phyloP scores from a whole-genome alignment of 2,888 invertebrate genomes.

The Gibbula magus region DNA sequence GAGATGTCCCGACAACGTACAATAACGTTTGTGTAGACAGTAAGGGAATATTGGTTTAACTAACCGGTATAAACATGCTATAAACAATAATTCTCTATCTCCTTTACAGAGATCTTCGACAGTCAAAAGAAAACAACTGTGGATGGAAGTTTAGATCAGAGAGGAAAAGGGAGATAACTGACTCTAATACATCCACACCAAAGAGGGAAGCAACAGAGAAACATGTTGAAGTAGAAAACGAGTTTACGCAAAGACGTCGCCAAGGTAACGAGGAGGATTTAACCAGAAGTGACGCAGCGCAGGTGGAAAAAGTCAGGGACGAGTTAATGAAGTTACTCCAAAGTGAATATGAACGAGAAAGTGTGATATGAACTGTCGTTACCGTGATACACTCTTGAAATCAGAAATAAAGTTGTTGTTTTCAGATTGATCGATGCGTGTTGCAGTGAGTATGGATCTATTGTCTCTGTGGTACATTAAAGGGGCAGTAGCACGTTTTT shows the following conservation, averaged over 20 bases:
- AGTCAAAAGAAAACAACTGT: background rate
- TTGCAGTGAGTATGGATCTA: too few relatives aligned
- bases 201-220: background rate
- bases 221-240: background rate
- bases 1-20: too few relatives aligned
- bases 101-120: background rate
- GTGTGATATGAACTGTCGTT: background rate
- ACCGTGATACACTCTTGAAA: too few relatives aligned
- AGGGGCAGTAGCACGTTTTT: too few relatives aligned
- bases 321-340: background rate
- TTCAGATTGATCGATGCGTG: too few relatives aligned
- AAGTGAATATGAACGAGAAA: background rate
- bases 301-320: conserved; percentile 3
- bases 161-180: background rate
- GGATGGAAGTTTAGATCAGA: background rate
- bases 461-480: too few relatives aligned
- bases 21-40: too few relatives aligned
- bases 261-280: background rate
- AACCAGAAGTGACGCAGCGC: background rate
- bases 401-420: too few relatives aligned
- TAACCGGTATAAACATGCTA: background rate
- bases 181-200: background rate
- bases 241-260: background rate
- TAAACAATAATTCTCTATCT: background rate
- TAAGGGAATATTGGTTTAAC: background rate